phyloP scores from a whole-genome alignment of 2,888 invertebrate species.

The Nemurella pictetii region DNA sequence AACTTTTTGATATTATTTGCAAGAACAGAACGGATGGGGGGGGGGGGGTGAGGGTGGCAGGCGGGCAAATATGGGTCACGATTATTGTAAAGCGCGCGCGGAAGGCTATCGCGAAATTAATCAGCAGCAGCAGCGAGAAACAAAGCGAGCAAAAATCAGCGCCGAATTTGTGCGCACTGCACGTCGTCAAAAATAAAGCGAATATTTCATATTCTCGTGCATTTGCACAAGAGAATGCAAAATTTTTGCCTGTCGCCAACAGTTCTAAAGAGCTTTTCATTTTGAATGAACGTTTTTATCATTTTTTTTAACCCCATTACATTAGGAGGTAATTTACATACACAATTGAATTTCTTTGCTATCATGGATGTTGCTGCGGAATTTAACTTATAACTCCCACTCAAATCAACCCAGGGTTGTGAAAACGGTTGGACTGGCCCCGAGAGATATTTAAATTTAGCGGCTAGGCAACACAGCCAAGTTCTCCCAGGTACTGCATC shows the following conservation, averaged over 20 bases:
- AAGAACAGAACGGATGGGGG: too few species aligned
- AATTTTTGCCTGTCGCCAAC: too few species aligned
- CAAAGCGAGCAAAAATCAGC: neutral
- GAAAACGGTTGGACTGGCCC: too few species aligned
- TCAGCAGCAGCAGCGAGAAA: neutral
- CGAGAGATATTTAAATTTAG: neutral
- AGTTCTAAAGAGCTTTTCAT: too few species aligned
- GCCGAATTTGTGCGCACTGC: neutral
- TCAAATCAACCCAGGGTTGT: too few species aligned
- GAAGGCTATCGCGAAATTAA: neutral
- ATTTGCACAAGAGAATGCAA: neutral
- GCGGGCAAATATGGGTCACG: neutral
- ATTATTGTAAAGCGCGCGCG: neutral
- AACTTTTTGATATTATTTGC: neutral
- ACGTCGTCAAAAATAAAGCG: too few species aligned
- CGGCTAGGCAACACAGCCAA: neutral
- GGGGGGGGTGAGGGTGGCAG: neutral
- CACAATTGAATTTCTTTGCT: too few species aligned
- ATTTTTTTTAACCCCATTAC: too few species aligned
- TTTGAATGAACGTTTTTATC: too few species aligned
- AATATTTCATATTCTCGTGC: neutral
- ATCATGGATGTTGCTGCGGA: too few species aligned
- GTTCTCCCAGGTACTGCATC: neutral
- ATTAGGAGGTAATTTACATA: too few species aligned
- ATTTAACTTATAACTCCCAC: too few species aligned